Base-by-base conservation (phyloP, 2,888 invertebrate species). In the Microchrysa polita region DNA sequence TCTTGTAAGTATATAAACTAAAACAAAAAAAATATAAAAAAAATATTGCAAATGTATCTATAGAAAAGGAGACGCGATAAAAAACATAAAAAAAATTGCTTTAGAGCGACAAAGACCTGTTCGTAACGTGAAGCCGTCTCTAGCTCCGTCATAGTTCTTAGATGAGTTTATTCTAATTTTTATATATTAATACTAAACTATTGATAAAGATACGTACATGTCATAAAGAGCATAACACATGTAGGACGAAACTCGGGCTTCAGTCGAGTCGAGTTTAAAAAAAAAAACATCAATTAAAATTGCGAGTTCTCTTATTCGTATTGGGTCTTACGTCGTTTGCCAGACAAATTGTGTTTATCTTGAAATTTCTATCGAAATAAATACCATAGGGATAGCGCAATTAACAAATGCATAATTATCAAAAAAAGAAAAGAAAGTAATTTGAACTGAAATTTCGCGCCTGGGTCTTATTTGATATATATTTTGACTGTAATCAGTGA, bases 1-100 rank as follows among this genome's bases (percentile, higher is more conserved):
- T 57, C 57, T 55, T 69, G 69, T 69, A 69, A 69, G 69, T 69
- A 55, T 55, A 69, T 69, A 16, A 52, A 34, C 4, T 34, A 34
- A 34, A 57, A 65, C 16, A 27, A 2, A 67, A 67, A 67, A 65
- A 57, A 65, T 40, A 27, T 7, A 67, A 67, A 67, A 65, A 9
- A 1, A 67, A 67, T 20, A n/a, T n/a, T n/a, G n/a, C n/a, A 53
- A 67, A 53, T 52, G 55, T 55, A 55, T 55, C 14, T 69, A 34
- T 34, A 57, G 55, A n/a, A n/a, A n/a, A 23, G 57, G 52, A 57
- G 57, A 34, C 27, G 55, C 10, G 65, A 48, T n/a, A 48, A 23
- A 22, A 10, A n/a, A n/a, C n/a, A n/a, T n/a, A n/a, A n/a, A n/a
- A n/a, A n/a, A n/a, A n/a, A n/a, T n/a, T n/a, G 65, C 65, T 65